These are phyloP conservation scores for Ormyrus pomaceus DNA, from an alignment of 2,888 invertebrate species.

Conservation along the genomic window DNA sequence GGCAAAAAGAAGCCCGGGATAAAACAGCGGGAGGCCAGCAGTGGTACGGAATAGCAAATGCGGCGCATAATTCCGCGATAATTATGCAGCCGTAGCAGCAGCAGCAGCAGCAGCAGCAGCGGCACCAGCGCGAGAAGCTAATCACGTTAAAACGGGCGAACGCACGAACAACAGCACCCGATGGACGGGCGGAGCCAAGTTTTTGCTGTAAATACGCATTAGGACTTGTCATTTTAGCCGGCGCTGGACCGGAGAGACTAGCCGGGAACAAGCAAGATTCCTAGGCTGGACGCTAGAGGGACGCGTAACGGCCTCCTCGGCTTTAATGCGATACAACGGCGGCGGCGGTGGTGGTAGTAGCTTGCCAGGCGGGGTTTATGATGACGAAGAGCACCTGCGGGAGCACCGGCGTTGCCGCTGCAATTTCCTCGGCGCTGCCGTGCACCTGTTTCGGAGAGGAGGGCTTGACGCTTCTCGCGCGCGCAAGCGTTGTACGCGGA, in stretches of 20 bases:
- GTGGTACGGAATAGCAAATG: neutral
- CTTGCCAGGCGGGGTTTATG: constrained; percentile 72
- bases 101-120: neutral
- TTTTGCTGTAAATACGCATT: constrained; percentile 73
- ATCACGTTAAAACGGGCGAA: constrained; percentile 50
- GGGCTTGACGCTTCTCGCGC: neutral
- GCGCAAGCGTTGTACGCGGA: constrained; percentile 59
- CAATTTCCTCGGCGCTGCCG: constrained; percentile 69
- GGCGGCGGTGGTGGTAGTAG: constrained; percentile 44
- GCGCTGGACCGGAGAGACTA: constrained; percentile 44
- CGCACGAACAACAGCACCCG: constrained; percentile 49
- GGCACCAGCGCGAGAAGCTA: constrained; percentile 17
- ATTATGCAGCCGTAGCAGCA: constrained; percentile 28
- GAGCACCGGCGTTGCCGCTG: constrained; percentile 66
- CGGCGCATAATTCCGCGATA: constrained; percentile 35
- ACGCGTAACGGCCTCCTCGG: constrained; percentile 54
- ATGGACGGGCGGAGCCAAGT: constrained; percentile 61
- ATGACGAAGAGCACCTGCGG: constrained; percentile 75
- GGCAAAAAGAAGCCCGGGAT: neutral
- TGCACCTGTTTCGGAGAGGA: constrained; percentile 41
- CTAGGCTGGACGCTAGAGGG: constrained; percentile 14
- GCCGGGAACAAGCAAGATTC: constrained; percentile 31
- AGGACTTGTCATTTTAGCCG: constrained; percentile 63
- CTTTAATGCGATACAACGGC: constrained; percentile 71
- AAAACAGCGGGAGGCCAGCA: neutral